Evolutionary conservation across 2,113 vertebrate species (phyloP).

Genomic region (cattle (Bos taurus)): ARS-UCD2.0 NC_037333.1:58850001-58850500

Average conservation of each 20-base stretch:
- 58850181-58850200: constrained; percentile 83
- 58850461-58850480: constrained; percentile 79
- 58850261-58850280: constrained; percentile 80
- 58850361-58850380: constrained; percentile 88
- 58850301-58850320: constrained; percentile 83
- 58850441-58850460: constrained; percentile 73
- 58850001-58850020: constrained; percentile 90
- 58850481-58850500: constrained; percentile 73
- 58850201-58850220: constrained; percentile 84
- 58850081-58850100: constrained; percentile 98
- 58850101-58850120: constrained; percentile 95
- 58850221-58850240: constrained; percentile 83
- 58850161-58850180: constrained; percentile 88
- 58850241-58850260: constrained; percentile 84
- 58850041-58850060: constrained; percentile 86
- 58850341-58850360: constrained; percentile 87
- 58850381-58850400: constrained; percentile 84
- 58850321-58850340: constrained; percentile 83
- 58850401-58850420: constrained; percentile 82
- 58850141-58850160: constrained; percentile 91
- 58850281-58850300: constrained; percentile 80
- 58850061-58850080: constrained; percentile 87
- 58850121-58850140: constrained; percentile 92
- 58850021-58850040: constrained; percentile 86
- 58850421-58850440: constrained; percentile 76